phyloP scores from a whole-genome alignment of 2,888 invertebrate genomes.

The Mimachlamys varia region DNA sequence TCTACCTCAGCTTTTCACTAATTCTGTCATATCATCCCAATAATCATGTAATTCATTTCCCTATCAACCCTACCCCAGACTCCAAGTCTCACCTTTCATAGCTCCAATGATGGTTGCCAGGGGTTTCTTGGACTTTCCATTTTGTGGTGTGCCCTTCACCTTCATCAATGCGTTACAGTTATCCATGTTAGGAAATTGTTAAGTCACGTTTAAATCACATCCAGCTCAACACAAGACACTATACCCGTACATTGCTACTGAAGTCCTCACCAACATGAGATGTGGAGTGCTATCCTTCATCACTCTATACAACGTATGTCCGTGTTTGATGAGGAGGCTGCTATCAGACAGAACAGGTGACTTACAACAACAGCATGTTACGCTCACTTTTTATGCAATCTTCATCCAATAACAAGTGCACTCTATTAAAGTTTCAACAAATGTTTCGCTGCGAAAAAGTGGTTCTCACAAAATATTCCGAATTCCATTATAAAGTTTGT shows the following conservation, averaged over 20 bases:
- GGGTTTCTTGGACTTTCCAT: slow-evolving; percentile 47
- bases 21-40: too few relatives aligned
- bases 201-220: background rate
- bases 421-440: background rate
- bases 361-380: background rate
- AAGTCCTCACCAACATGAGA: background rate
- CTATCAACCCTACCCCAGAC: background rate
- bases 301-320: background rate
- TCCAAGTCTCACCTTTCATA: slow-evolving; percentile 48
- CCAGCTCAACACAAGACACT: background rate
- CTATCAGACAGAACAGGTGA: slow-evolving; percentile 4
- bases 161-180: background rate
- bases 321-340: background rate
- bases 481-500: background rate
- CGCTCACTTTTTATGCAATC: background rate
- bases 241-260: background rate
- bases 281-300: background rate
- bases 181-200: background rate
- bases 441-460: background rate
- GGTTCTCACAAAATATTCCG: background rate
- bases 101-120: slow-evolving; percentile 48
- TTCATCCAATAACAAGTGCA: background rate
- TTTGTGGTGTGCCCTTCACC: background rate
- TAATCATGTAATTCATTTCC: too few relatives aligned
- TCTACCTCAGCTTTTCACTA: too few relatives aligned